These are phyloP conservation scores for Forbesichthys agassizii DNA, from an alignment of 2,113 vertebrate genomes.

Conservation along the genomic window DNA sequence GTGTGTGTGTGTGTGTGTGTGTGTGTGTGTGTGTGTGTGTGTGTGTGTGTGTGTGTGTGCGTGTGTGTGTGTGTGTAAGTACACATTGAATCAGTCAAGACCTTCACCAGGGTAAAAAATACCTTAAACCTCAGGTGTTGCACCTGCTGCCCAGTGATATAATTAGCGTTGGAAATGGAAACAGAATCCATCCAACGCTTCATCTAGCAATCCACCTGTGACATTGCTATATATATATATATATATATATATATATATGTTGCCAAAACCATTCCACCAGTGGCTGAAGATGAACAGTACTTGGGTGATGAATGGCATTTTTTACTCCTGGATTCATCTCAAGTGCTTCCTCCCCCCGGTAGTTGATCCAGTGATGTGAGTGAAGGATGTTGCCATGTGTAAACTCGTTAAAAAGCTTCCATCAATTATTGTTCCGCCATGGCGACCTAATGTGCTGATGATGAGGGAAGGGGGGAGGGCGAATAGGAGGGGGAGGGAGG, in stretches of 20 bases:
- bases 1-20: no score
- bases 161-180: neutral
- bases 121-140: conserved; percentile 14
- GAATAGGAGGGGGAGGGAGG: neutral
- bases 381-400: conserved; percentile 10
- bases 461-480: conserved; percentile 19
- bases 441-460: conserved; percentile 43
- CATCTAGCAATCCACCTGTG: conserved; percentile 16
- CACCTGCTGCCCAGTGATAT: neutral
- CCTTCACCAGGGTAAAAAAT: conserved; percentile 18
- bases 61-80: conserved; percentile 17
- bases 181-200: no score
- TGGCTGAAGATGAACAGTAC: conserved; percentile 17
- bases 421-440: conserved; percentile 32
- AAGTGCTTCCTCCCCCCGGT: conserved; percentile 8
- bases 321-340: conserved; percentile 34
- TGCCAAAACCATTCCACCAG: conserved; percentile 26
- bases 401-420: neutral
- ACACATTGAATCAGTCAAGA: conserved; percentile 53
- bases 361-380: conserved; percentile 24
- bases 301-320: conserved; percentile 21
- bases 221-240: neutral
- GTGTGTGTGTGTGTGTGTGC: neutral
- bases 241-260: neutral
- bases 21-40: neutral